Percentiles rank a stretch among this genome's conserved stretches.
phyloP scores from a whole-genome alignment of 2,797 vertebrate species.

The Luscinia luscinia region DNA sequence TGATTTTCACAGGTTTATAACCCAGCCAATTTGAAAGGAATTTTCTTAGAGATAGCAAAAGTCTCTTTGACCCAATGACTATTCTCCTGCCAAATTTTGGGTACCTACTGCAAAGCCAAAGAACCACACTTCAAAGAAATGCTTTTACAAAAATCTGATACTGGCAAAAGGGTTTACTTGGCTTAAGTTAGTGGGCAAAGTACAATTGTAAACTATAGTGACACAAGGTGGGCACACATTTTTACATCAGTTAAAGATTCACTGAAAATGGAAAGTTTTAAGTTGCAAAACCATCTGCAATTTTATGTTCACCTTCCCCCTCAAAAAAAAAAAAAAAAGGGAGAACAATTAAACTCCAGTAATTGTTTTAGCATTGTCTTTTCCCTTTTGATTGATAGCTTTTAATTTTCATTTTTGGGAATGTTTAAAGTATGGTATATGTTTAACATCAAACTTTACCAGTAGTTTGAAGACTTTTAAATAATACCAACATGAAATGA shows the following conservation, averaged over 20 bases:
- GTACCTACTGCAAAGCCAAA: not conserved
- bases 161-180: not conserved
- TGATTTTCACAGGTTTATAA: not conserved
- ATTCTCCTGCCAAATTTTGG: not conserved
- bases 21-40: not conserved
- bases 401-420: not conserved
- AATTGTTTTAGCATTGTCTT: not conserved
- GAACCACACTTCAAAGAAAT: not conserved
- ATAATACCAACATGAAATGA: not conserved
- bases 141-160: not conserved
- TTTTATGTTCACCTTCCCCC: not conserved
- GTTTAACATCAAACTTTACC: not conserved
- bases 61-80: not conserved
- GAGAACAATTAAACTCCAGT: not conserved
- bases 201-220: not conserved
- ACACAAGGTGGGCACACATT: not conserved
- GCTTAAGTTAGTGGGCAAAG: not conserved
- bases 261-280: not conserved
- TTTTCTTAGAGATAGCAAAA: not conserved
- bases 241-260: not conserved
- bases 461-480: not conserved
- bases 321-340: not conserved
- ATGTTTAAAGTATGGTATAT: not conserved
- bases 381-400: not conserved
- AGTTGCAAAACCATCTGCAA: rapidly evolving